Evolutionary conservation across 2,888 invertebrate species (phyloP), one percentile per base, ranked within the genome.

Genomic region (Muscina levida): DNA sequence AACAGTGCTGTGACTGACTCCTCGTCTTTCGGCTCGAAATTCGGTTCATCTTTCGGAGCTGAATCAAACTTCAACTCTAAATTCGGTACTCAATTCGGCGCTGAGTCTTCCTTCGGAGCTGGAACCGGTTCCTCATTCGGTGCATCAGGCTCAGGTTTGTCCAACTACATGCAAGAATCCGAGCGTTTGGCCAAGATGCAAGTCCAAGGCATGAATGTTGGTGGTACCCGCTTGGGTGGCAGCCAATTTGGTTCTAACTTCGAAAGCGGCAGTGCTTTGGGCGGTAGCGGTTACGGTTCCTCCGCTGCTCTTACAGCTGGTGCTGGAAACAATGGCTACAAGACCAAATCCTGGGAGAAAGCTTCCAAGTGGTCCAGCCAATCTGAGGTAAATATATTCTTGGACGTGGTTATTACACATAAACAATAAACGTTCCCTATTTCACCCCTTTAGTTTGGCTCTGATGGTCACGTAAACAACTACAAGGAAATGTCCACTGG

Each of bases 321-420:
- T 51, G 73, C 72, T 8, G 84, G 77, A 15, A 84, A 84, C 46
- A 81, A 80, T 53, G 86, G 84, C 66, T 87, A 85, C 57, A 88
- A 89, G 73, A 84, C 86, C 44, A 90, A 91, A 78, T 87, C 90
- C 37, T 91, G 91, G 91, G 90, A 91, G 83, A 90, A 89, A 75
- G 88, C 88, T 59, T 90, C 91, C 72, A 90, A 89, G 82, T 91
- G 91, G 91, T 87, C 90, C 10, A 90, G 90, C 42, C 88, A 89
- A 70, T 88, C 89, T n/a, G 87, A 88, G 85, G 90, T 91, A 82
- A 83, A 74, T 68, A 57, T 15, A 1, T 4, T 44, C 8, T 13
- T 24, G n/a, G n/a, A n/a, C n/a, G n/a, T n/a, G n/a, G 8, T 37
- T 22, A n/a, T 53, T n/a, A n/a, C n/a, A n/a, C 39, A 31, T 0